phyloP scores from a whole-genome alignment of 2,797 vertebrate species.

The Pristis pectinata region DNA sequence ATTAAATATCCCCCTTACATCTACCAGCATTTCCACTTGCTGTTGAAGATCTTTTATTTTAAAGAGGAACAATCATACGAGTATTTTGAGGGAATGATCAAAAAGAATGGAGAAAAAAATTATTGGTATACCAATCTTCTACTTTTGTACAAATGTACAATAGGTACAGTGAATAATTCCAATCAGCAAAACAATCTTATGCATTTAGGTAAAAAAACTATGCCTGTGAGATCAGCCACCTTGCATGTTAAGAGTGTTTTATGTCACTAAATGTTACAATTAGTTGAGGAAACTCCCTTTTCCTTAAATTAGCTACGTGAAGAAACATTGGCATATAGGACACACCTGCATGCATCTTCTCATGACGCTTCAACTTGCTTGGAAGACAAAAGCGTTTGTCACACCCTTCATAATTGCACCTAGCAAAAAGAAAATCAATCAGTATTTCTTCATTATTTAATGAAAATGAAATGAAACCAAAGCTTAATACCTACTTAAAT shows the following conservation, averaged over 20 bases:
- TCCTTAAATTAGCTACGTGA: background rate
- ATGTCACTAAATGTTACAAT: background rate
- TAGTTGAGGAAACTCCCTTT: background rate
- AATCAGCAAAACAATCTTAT: too few relatives aligned
- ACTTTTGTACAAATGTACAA: background rate
- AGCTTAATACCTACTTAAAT: conserved; percentile 67
- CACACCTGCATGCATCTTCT: conserved; percentile 75
- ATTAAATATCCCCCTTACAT: background rate
- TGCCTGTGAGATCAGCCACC: background rate
- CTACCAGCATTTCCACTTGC: background rate
- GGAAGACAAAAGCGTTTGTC: conserved; percentile 59
- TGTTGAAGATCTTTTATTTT: background rate
- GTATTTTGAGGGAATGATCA: background rate
- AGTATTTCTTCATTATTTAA: background rate
- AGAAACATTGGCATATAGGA: background rate
- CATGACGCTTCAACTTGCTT: conserved; percentile 66
- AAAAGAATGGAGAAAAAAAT: background rate
- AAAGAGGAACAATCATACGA: background rate
- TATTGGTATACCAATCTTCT: background rate
- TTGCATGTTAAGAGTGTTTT: background rate
- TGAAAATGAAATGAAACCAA: background rate
- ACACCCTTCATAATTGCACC: conserved; percentile 72
- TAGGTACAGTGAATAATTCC: too few relatives aligned
- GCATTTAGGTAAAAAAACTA: background rate
- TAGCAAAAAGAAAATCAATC: conserved; percentile 43